Base-by-base conservation (phyloP, 1,140 invertebrate species). In the Plectus sambesii region DNA sequence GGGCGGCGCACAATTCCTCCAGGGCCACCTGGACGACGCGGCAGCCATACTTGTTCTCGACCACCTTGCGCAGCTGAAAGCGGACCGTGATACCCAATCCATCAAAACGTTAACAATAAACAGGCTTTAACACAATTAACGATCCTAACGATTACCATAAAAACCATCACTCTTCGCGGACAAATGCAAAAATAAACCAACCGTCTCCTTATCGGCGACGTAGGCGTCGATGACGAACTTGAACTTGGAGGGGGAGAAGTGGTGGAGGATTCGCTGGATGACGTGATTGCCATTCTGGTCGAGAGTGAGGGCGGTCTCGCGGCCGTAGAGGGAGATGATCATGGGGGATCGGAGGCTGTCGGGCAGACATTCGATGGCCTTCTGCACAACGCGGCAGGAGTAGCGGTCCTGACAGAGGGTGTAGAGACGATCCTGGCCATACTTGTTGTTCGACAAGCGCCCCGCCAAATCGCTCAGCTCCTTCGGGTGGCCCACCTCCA, bases 211-310 rank as follows among this genome's bases (percentile, higher is more conserved):
- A 6, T 43, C 39, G 4, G 26, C 23, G 24, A 23, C 22, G 17
- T 36, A 27, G 12, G 42, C 15, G 22, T 17, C 8, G 15, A 38
- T 12, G 17, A 53, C 26, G 20, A 50, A 41, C 2, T 23, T 27
- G 22, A 22, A 52, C n/a, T 53, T 19, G 22, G 17, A 4, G 30
- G 19, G 20, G 25, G 36, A 44, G 17, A 50, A 20, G 5, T 19
- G 12, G 20, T 49, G 22, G 26, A 50, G 37, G 23, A 53, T 22
- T 20, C 56, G 49, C 30, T 56, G 52, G 22, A 55, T 43, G 26
- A 56, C 55, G 46, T 56, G 55, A 36, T 56, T 56, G 15, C 51
- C 55, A 26, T 56, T 56, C 33, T 56, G 55, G 26, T 56, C 52
- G 26, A 57, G 40, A 19, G 46, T 43, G 2, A 56, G 49, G 1